These are phyloP conservation scores for Phengaris alcon DNA, from an alignment of 2,888 invertebrate species.

Conservation along the genomic window DNA sequence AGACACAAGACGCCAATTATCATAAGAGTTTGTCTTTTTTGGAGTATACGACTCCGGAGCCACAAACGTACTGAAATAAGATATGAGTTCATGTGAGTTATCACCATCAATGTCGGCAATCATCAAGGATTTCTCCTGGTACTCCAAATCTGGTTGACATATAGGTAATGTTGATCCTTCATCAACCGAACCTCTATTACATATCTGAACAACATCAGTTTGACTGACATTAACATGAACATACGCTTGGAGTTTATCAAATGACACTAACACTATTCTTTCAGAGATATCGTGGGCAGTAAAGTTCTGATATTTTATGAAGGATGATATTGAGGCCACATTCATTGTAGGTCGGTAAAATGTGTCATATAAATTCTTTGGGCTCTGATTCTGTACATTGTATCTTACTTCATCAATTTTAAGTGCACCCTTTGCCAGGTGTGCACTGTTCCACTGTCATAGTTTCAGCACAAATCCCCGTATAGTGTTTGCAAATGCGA, in stretches of 20 bases:
- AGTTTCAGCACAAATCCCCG: slow-evolving; percentile 89
- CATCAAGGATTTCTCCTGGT: slow-evolving; percentile 85
- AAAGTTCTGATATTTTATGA: slow-evolving; percentile 69
- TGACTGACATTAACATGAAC: slow-evolving; percentile 87
- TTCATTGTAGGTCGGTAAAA: slow-evolving; percentile 63
- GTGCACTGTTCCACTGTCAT: slow-evolving; percentile 87
- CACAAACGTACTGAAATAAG: slow-evolving; percentile 84
- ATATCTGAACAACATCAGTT: slow-evolving; percentile 87
- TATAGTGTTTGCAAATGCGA: slow-evolving; percentile 81
- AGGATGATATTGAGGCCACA: slow-evolving; percentile 65
- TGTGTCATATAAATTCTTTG: slow-evolving; percentile 66
- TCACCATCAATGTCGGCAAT: slow-evolving; percentile 88
- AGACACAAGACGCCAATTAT: slow-evolving; percentile 82
- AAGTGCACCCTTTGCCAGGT: slow-evolving; percentile 71
- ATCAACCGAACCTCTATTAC: slow-evolving; percentile 66
- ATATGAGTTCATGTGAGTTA: slow-evolving; percentile 87
- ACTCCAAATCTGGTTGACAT: slow-evolving; percentile 87
- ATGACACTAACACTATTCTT: slow-evolving; percentile 87
- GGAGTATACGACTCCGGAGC: slow-evolving; percentile 61
- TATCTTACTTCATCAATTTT: slow-evolving; percentile 67
- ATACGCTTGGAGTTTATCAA: slow-evolving; percentile 85
- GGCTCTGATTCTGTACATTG: slow-evolving; percentile 69
- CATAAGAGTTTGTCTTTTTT: slow-evolving; percentile 60
- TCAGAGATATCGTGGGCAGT: slow-evolving; percentile 82
- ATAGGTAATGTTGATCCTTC: slow-evolving; percentile 56